Conservation (phyloP, 2,888 invertebrate genomes). For the Eristalis tenax region DNA sequence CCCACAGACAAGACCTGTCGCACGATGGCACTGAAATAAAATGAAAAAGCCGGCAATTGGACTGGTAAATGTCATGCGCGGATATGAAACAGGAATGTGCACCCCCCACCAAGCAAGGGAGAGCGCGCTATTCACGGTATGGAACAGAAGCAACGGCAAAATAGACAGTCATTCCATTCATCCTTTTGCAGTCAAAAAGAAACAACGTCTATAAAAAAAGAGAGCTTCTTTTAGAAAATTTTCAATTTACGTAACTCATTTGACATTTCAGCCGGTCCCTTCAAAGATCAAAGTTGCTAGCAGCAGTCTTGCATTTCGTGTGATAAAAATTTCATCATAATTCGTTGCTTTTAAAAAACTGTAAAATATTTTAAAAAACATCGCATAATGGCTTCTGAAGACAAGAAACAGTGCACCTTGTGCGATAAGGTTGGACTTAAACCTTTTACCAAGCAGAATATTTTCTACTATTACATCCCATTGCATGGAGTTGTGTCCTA, state of each 20-base stretch:
- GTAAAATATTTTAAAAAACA: conserved; percentile 17
- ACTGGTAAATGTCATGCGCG: conserved; percentile 29
- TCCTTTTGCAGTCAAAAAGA: conserved; percentile 6
- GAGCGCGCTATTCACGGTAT: background rate
- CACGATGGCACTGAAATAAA: background rate
- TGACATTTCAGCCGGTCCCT: conserved; percentile 66
- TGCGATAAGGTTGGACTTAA: conserved; percentile 82
- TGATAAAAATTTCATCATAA: conserved; percentile 38
- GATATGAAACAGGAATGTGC: background rate
- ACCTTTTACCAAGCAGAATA: conserved; percentile 87
- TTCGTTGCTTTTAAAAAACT: background rate
- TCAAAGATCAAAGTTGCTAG: conserved; percentile 1
- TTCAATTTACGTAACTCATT: conserved; percentile 63
- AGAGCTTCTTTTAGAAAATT: conserved; percentile 20
- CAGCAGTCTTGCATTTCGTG: conserved; percentile 36
- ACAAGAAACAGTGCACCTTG: conserved; percentile 76
- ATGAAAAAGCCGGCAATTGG: conserved; percentile 34
- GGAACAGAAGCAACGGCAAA: conserved; percentile 9
- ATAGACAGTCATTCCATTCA: background rate
- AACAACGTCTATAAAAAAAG: conserved; percentile 22
- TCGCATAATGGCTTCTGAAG: conserved; percentile 75
- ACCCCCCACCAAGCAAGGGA: background rate
- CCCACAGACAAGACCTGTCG: background rate
- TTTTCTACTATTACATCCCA: conserved; percentile 89
- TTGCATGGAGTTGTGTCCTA: conserved; percentile 89